Evolutionary conservation across 2,888 invertebrate species (phyloP).

Genomic region (Standfussiana lucernea): DNA sequence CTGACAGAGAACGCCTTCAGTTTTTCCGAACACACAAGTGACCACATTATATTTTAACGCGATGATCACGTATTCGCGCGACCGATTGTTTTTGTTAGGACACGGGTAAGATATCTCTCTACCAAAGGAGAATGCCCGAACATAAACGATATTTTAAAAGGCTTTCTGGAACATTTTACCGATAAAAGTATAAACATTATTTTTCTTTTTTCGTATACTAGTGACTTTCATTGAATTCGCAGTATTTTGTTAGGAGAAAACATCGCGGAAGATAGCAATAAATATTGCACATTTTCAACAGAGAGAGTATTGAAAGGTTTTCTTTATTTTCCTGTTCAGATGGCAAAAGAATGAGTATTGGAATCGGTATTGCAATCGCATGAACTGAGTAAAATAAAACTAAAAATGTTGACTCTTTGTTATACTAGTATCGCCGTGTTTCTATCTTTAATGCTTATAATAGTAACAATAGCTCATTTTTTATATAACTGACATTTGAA

Average conservation of each 20-base stretch:
- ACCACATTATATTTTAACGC: not conserved
- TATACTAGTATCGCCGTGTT: not conserved
- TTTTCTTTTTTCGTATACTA: not conserved
- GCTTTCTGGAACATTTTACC: not conserved
- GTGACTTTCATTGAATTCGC: constrained; percentile 10
- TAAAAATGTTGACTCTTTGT: constrained; percentile 25
- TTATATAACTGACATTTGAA: no score
- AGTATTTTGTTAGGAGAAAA: constrained; percentile 45
- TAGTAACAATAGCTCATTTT: not conserved
- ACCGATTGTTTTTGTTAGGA: not conserved
- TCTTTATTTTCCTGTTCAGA: constrained; percentile 49
- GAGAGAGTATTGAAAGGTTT: constrained; percentile 37
- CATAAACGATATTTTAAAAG: not conserved
- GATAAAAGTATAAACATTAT: not conserved
- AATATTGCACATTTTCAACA: constrained; percentile 54
- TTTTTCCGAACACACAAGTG: not conserved
- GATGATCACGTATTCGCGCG: not conserved
- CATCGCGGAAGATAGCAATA: constrained; percentile 47
- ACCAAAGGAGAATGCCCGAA: not conserved
- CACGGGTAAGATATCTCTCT: not conserved
- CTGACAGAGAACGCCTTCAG: not conserved
- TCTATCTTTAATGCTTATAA: not conserved
- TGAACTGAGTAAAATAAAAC: constrained; percentile 41
- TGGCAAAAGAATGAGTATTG: constrained; percentile 53
- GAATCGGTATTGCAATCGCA: constrained; percentile 38